A percentile compares a stretch with the other conserved stretches of the same genome.
These are phyloP conservation scores for Loriculus beryllinus DNA, from an alignment of 2,797 vertebrate genomes.

Conservation along the genomic window DNA sequence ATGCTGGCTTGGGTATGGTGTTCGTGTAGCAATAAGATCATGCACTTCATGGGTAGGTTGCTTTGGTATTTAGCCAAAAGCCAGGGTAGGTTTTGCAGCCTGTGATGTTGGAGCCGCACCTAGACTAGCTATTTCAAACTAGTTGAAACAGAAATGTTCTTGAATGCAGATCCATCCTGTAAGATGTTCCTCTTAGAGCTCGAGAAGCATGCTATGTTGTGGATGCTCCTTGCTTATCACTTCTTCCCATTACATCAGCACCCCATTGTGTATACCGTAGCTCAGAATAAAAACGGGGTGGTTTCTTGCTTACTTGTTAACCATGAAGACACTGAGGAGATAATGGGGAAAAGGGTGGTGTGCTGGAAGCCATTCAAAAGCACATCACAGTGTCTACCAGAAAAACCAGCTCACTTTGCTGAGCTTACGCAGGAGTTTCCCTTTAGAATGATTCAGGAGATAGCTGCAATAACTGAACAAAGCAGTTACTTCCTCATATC, in stretches of 20 bases:
- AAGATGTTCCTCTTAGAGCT: background rate
- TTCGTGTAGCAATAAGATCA: background rate
- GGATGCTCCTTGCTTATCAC: background rate
- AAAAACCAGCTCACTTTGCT: background rate
- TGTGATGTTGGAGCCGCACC: background rate
- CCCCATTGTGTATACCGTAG: background rate
- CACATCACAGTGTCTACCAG: background rate
- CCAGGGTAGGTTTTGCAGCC: background rate
- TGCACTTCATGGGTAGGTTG: background rate
- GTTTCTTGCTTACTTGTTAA: background rate
- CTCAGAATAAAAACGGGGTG: background rate
- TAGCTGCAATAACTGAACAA: conserved; percentile 2
- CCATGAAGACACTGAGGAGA: background rate
- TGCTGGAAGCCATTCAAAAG: background rate
- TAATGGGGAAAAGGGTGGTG: background rate
- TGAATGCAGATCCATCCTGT: background rate
- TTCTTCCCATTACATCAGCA: background rate
- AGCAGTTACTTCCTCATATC: background rate
- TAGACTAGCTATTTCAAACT: background rate
- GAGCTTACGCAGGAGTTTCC: background rate
- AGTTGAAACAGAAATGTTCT: background rate
- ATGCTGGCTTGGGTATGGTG: background rate
- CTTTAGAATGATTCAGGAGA: conserved; percentile 28
- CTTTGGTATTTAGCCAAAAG: background rate
- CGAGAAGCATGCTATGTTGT: background rate